Percentiles rank a stretch among this genome's conserved stretches.
These are phyloP conservation scores for Ectropis grisescens DNA, from an alignment of 1,140 invertebrate species.

Conservation along the genomic window DNA sequence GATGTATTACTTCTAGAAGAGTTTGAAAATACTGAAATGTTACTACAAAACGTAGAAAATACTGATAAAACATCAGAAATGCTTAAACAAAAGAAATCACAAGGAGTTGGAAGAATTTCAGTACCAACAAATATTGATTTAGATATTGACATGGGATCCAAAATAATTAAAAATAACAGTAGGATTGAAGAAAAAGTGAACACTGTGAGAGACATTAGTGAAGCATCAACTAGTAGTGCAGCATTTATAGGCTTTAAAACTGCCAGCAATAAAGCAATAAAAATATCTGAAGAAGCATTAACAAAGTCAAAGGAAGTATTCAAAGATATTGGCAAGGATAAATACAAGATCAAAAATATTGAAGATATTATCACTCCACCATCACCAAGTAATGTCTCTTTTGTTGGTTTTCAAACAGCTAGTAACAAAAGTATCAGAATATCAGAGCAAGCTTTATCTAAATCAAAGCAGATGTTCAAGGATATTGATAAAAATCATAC, in stretches of 20 bases:
- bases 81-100: background rate
- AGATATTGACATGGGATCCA: too few species aligned
- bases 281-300: conserved; percentile 30
- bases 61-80: background rate
- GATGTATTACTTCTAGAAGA: conserved; percentile 21
- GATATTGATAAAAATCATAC: conserved; percentile 11
- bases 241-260: conserved; percentile 23
- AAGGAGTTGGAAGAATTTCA: background rate
- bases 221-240: background rate
- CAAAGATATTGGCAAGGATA: conserved; percentile 11
- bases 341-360: background rate
- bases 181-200: too few species aligned
- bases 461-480: conserved; percentile 29
- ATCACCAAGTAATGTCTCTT: background rate
- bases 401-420: conserved; percentile 24
- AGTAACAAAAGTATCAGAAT: conserved; percentile 27
- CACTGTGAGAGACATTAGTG: too few species aligned
- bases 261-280: conserved; percentile 27
- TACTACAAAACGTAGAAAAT: conserved; percentile 3
- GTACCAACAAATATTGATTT: too few species aligned
- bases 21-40: conserved; percentile 27
- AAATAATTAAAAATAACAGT: too few species aligned
- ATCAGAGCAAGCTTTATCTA: conserved; percentile 34
- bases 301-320: conserved; percentile 20
- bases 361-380: too few species aligned